Base-by-base conservation (phyloP, 2,888 invertebrate genomes). In the Heliothis peltigera region DNA sequence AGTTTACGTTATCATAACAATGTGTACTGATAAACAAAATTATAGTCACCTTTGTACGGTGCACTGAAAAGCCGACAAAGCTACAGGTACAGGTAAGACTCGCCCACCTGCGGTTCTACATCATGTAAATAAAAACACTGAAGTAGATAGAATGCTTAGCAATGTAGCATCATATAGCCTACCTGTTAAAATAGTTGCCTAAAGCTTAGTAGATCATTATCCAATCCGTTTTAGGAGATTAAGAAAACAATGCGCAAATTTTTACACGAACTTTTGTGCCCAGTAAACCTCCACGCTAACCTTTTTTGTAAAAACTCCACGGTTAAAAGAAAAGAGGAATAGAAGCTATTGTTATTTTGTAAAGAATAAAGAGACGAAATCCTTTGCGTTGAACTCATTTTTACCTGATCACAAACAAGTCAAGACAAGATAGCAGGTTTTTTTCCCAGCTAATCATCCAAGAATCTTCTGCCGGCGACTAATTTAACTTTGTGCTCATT, bases 381-480 rank as follows among this genome's bases (percentile, higher is more conserved):
- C 65, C 75, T 71, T 70, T 63, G 69, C 77, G 75, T 81, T 80
- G 72, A 75, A 68, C 70, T 74, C 54, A 74, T 79, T 84, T 82
- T 83, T 87, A 88, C 88, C 87, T 87, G 88, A 75, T 63, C 73
- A 71, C 68, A 65, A 81, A 85, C 87, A 85, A 77, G 85, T 83
- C 76, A 64, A 82, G 81, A 87, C 87, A 83, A 75, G 84, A 69
- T 12, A 28, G 42, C 43, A 47, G 22, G 7, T 63, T 79, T 49
- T 67, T 63, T 60, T 51, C n/a, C 49, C 35, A 63, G 35, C 39
- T 21, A 43, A 46, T 63, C 60, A 53, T 60, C 47, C 51, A 52
- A 55, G 58, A 54, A 63, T 51, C 46, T 60, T 46, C 18, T 48
- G 57, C 32, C 10, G 43, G 21, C 39, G 55, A 51, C 59, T 62